Base-by-base conservation (phyloP, 2,113 vertebrate species). In the Dipodomys merriami region DNA sequence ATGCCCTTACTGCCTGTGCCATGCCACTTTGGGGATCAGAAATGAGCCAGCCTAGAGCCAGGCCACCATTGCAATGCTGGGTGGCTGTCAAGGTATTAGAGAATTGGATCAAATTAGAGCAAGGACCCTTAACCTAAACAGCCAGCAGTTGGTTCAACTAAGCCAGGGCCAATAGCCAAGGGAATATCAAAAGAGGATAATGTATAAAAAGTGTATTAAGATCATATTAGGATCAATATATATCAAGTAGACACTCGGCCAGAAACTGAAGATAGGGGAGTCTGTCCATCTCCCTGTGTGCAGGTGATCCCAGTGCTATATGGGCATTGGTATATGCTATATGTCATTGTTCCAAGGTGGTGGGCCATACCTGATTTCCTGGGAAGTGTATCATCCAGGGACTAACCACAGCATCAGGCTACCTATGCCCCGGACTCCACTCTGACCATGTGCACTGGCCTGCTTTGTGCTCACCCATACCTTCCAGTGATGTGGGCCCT, bases 121-220 rank as follows among this genome's bases (percentile, higher is more conserved):
- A 53, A 46, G 25, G 39, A 92, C 35, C 7, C 30, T n/a, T 8
- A 29, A 46, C 18, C 25, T 83, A 29, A 90, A 81, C 1, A 39
- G 49, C 9, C 16, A 25, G 16, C 1, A 92, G 27, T 60, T 16
- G 22, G 29, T n/a, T 19, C 57, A 29, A 35, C 33, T 22, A 76
- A 92, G 29, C 19, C 29, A 88, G 71, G 29, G 49, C 76, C 60
- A 90, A 65, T n/a, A 88, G 57, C 13, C 78, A 83, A 85, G 76
- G 15, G 83, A 69, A 39, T 88, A 72, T 25, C 57, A 72, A n/a
- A 87, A 91, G 12, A 81, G 20, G 30, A 16, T 64, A 19, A 65
- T 13, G 29, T 84, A 57, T 46, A 73, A 64, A 86, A 88, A 90
- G 12, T 33, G 27, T 69, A 46, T 49, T 46, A 84, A 87, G 5